Percentiles rank a stretch among this genome's conserved stretches.
phyloP scores from a whole-genome alignment of 2,888 invertebrate genomes.

The Lordiphosa andalusiaca region DNA sequence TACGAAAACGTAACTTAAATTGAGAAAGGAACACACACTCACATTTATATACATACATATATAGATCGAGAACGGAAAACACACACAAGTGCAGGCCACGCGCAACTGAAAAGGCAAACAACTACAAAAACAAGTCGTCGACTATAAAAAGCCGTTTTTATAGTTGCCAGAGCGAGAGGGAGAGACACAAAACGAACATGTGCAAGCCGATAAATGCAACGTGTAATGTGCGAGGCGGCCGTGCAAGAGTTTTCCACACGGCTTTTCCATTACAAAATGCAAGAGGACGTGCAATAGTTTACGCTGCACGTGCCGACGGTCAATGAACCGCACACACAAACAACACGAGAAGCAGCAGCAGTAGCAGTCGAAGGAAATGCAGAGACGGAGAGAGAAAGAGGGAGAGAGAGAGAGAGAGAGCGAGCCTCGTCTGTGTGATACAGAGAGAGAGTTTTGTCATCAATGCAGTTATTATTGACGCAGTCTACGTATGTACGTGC shows the following conservation, averaged over 20 bases:
- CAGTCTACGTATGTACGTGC: conserved; percentile 54
- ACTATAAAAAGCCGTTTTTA: conserved; percentile 50
- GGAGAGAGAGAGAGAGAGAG: neutral
- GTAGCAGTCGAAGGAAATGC: conserved; percentile 17
- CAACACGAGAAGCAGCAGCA: conserved; percentile 1
- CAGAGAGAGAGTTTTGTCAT: conserved; percentile 8
- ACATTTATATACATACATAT: neutral
- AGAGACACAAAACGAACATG: conserved; percentile 41
- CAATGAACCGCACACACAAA: conserved; percentile 64
- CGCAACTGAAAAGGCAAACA: conserved; percentile 54
- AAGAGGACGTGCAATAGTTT: conserved; percentile 71
- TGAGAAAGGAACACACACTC: conserved; percentile 20
- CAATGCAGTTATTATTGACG: conserved; percentile 75
- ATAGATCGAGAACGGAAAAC: conserved; percentile 3
- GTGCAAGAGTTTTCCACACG: conserved; percentile 68
- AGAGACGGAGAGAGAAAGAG: conserved; percentile 2
- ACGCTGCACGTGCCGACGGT: conserved; percentile 71
- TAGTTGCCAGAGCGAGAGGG: conserved; percentile 41
- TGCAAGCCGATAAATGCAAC: conserved; percentile 73
- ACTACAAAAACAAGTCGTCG: conserved; percentile 26
- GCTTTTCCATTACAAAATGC: conserved; percentile 24
- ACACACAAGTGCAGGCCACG: conserved; percentile 51
- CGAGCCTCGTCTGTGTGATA: neutral
- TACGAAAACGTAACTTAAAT: conserved; percentile 17
- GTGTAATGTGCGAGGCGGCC: conserved; percentile 58